These are phyloP conservation scores for Octomys mimax DNA, from an alignment of 2,797 vertebrate genomes.

Conservation along the genomic window DNA sequence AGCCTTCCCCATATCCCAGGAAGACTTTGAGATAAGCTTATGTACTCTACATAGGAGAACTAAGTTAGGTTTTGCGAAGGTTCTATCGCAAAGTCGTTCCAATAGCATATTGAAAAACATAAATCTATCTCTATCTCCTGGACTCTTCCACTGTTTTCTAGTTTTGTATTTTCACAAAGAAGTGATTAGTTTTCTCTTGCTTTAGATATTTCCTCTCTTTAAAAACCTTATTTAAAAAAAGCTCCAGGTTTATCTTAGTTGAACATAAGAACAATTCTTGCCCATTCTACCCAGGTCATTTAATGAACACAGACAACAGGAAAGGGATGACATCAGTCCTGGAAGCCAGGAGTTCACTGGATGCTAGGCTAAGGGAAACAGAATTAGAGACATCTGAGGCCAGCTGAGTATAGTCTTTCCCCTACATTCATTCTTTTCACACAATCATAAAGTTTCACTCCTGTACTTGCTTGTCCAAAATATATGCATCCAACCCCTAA, in stretches of 20 bases:
- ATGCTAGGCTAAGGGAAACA: too few species aligned
- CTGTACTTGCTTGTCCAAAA: not conserved
- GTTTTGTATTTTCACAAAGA: not conserved
- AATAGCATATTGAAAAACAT: rapidly evolving
- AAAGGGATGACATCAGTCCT: not conserved
- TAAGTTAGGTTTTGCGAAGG: not conserved
- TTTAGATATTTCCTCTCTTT: not conserved
- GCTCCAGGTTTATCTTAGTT: not conserved
- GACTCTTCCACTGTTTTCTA: not conserved
- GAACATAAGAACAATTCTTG: too few species aligned
- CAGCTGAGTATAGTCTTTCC: not conserved
- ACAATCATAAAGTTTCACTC: not conserved
- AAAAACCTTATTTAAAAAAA: not conserved
- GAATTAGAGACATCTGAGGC: not conserved
- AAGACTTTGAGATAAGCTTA: not conserved
- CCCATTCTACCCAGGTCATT: rapidly evolving
- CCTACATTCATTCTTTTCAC: not conserved
- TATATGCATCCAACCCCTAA: not conserved
- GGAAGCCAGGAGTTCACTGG: rapidly evolving
- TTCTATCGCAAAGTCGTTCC: not conserved
- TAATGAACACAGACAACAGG: not conserved
- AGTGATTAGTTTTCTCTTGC: not conserved
- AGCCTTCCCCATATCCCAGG: not conserved
- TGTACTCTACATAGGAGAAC: not conserved
- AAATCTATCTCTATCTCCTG: not conserved